Conservation (phyloP, 2,888 invertebrate genomes). For the Merodon equestris region DNA sequence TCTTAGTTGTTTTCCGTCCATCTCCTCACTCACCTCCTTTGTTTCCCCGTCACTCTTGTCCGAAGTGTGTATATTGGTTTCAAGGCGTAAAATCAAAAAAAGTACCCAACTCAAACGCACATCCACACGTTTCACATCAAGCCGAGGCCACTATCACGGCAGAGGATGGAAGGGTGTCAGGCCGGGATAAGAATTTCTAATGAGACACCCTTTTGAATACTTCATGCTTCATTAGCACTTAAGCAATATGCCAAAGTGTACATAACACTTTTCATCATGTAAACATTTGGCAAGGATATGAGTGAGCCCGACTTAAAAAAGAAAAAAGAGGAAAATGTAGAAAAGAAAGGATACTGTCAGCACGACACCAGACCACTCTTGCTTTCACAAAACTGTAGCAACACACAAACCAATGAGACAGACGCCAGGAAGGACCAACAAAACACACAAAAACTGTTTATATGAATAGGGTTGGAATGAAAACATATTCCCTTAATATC, state of each 20-base stretch:
- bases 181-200: slow-evolving; percentile 33
- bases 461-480: slow-evolving; percentile 64
- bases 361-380: slow-evolving; percentile 32
- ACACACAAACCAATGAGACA: no score
- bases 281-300: slow-evolving; percentile 64
- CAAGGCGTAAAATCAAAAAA: no score
- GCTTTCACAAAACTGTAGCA: slow-evolving; percentile 4
- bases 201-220: slow-evolving; percentile 68
- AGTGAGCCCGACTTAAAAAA: slow-evolving; percentile 41
- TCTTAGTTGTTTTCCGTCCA: neutral
- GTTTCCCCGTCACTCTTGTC: slow-evolving; percentile 5
- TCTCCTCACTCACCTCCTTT: neutral
- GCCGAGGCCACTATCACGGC: neutral
- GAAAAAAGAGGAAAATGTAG: neutral
- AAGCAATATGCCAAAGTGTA: slow-evolving; percentile 69
- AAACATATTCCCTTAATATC: slow-evolving; percentile 69
- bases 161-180: neutral
- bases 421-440: no score
- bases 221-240: slow-evolving; percentile 69
- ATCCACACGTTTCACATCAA: no score
- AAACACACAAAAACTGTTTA: slow-evolving; percentile 36
- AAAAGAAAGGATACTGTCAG: slow-evolving; percentile 47
- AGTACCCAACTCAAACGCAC: slow-evolving; percentile 18
- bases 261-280: slow-evolving; percentile 67
- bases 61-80: slow-evolving; percentile 6